A percentile compares a stretch with the other conserved stretches of the same genome.
These are phyloP conservation scores for Cerastoderma edule DNA, from an alignment of 2,888 invertebrate genomes.

Conservation along the genomic window DNA sequence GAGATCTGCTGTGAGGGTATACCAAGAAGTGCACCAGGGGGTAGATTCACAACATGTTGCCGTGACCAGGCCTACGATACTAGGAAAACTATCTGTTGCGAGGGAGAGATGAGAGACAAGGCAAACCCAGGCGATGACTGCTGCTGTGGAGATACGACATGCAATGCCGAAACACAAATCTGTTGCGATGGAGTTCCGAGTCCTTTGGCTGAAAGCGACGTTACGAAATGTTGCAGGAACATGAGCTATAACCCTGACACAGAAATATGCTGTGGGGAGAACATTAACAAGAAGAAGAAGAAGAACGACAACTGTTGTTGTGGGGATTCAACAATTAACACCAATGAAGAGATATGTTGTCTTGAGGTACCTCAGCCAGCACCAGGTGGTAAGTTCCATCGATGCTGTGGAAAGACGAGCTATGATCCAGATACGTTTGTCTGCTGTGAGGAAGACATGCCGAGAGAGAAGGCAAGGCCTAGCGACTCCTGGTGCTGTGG, in stretches of 20 bases:
- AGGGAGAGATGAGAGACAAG: slow-evolving; percentile 35
- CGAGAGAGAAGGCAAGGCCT: slow-evolving; percentile 30
- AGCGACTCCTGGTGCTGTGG: slow-evolving; percentile 56
- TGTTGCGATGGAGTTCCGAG: slow-evolving; percentile 45
- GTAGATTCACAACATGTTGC: slow-evolving; percentile 47
- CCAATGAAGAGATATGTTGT: slow-evolving; percentile 46
- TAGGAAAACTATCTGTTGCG: slow-evolving; percentile 40
- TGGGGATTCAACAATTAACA: slow-evolving; percentile 43
- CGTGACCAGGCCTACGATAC: slow-evolving; percentile 43
- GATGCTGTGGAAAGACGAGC: slow-evolving; percentile 49
- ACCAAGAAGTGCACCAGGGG: slow-evolving; percentile 27
- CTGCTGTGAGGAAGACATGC: slow-evolving; percentile 45
- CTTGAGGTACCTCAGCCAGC: slow-evolving; percentile 49
- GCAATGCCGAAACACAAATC: slow-evolving; percentile 39
- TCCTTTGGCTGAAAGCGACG: slow-evolving; percentile 23
- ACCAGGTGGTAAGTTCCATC: slow-evolving; percentile 40
- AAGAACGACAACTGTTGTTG: slow-evolving; percentile 47
- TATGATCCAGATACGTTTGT: slow-evolving; percentile 46
- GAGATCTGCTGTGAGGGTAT: slow-evolving; percentile 55
- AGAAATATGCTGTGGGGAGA: slow-evolving; percentile 45
- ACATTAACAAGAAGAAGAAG: slow-evolving; percentile 32
- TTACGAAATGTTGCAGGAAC: slow-evolving; percentile 47
- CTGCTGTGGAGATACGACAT: slow-evolving; percentile 50
- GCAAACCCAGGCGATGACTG: slow-evolving; percentile 37
- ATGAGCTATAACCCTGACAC: slow-evolving; percentile 41